phyloP scores from a whole-genome alignment of 2,113 vertebrate genomes.

The Halichoerus grypus region DNA sequence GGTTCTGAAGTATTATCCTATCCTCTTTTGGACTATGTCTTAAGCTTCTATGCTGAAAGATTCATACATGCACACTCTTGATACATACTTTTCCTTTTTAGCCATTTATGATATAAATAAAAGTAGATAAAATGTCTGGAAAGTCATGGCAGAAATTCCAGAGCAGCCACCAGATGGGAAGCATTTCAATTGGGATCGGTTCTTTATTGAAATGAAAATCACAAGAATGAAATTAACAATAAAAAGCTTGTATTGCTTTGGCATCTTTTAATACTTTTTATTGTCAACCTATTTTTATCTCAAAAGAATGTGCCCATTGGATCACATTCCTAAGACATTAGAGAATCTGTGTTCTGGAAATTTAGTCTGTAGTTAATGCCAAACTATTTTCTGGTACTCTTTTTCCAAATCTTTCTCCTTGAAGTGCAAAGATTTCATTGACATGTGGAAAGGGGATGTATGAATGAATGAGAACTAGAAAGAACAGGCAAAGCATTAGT shows the following conservation, averaged over 20 bases:
- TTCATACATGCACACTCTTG: background rate
- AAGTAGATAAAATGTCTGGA: background rate
- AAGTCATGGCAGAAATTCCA: background rate
- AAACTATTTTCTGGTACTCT: slow-evolving; percentile 11
- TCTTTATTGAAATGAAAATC: slow-evolving; percentile 53
- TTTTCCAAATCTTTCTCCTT: slow-evolving; percentile 57
- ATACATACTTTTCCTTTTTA: background rate
- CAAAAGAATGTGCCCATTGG: slow-evolving; percentile 30
- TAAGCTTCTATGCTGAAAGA: background rate
- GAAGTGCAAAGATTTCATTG: background rate
- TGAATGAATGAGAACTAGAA: background rate
- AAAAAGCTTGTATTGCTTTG: slow-evolving; percentile 23
- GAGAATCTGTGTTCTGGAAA: slow-evolving; percentile 53
- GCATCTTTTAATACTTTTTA: slow-evolving; percentile 52
- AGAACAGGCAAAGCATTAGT: background rate
- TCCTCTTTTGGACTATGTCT: background rate
- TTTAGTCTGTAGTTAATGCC: slow-evolving; percentile 19
- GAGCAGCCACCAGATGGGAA: background rate
- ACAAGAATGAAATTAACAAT: slow-evolving; percentile 20
- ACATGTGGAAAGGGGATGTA: background rate
- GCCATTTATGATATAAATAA: background rate
- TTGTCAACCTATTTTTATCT: slow-evolving; percentile 61
- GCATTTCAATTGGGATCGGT: slow-evolving; percentile 9
- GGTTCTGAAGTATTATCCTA: background rate
- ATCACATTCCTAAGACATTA: slow-evolving; percentile 49